Conservation (phyloP, 2,888 invertebrate species). For the Automeris io region DNA sequence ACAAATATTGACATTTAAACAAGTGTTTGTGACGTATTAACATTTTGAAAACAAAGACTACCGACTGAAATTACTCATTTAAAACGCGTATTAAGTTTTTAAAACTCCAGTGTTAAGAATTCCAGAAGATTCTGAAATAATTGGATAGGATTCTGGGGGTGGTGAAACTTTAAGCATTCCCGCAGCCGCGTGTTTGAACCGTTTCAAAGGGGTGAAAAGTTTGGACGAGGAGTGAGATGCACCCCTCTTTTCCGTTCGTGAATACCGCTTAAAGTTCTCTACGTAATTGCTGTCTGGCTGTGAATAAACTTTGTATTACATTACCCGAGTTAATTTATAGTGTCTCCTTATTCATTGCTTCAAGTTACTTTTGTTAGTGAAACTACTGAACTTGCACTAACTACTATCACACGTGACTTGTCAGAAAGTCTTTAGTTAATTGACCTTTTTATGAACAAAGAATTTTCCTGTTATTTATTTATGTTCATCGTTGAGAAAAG, state of each 20-base stretch:
- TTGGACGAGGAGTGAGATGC: constrained; percentile 25
- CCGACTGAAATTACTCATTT: constrained; percentile 3
- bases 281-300: constrained; percentile 72
- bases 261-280: constrained; percentile 69
- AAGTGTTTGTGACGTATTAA: too few relatives aligned
- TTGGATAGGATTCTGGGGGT: constrained; percentile 45
- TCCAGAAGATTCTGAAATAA: constrained; percentile 57
- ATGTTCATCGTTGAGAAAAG: too few relatives aligned
- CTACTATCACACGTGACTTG: constrained; percentile 19
- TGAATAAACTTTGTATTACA: constrained; percentile 73
- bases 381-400: constrained; percentile 43
- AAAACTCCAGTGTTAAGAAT: constrained; percentile 39
- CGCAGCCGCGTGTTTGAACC: constrained; percentile 46
- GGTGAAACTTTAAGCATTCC: constrained; percentile 58
- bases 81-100: constrained; percentile 27
- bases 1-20: too few relatives aligned
- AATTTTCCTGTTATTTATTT: too few relatives aligned
- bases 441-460: too few relatives aligned
- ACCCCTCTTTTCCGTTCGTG: constrained; percentile 59
- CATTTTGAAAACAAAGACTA: background rate
- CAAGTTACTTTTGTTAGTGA: constrained; percentile 53
- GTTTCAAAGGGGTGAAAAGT: constrained; percentile 47
- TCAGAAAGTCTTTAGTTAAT: constrained; percentile 6
- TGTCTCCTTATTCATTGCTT: constrained; percentile 66
- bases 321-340: constrained; percentile 71